Evolutionary conservation across 2,797 vertebrate species (phyloP).

Genomic region (Lepidocolaptes lacrymiger): DNA sequence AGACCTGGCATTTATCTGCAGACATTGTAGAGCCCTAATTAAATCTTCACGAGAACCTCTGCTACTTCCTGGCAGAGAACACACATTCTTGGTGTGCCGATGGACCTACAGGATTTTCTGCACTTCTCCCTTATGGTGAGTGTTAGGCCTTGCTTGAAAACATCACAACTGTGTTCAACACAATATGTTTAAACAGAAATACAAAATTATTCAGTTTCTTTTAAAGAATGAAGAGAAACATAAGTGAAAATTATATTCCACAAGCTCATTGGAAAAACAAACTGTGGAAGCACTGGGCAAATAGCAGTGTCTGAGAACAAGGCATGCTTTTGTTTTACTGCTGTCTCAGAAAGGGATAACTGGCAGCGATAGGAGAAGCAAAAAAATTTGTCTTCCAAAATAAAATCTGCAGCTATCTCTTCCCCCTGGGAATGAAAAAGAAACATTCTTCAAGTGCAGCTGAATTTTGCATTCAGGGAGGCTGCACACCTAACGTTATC

Average conservation of each 20-base stretch:
- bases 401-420: neutral
- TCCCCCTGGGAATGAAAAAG: neutral
- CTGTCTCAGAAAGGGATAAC: conserved; percentile 18
- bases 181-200: conserved; percentile 14
- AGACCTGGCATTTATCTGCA: conserved; percentile 40
- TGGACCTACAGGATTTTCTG: conserved; percentile 30
- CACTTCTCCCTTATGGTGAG: conserved; percentile 41
- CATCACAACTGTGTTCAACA: conserved; percentile 34
- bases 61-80: conserved; percentile 43
- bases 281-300: conserved; percentile 28
- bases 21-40: conserved; percentile 29
- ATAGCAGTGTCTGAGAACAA: conserved; percentile 20
- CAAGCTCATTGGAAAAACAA: conserved; percentile 21
- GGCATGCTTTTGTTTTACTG: conserved; percentile 36
- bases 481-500: neutral
- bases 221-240: neutral
- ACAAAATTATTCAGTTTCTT: neutral
- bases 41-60: conserved; percentile 42
- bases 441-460: neutral
- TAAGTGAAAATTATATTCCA: conserved; percentile 42
- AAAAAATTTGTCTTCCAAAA: neutral
- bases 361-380: neutral
- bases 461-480: neutral
- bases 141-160: conserved; percentile 50
- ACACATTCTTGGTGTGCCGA: neutral